Percentiles rank a stretch among this genome's conserved stretches.
Evolutionary conservation across 1,140 invertebrate species (phyloP).

Genomic region (Littorina saxatilis): DNA sequence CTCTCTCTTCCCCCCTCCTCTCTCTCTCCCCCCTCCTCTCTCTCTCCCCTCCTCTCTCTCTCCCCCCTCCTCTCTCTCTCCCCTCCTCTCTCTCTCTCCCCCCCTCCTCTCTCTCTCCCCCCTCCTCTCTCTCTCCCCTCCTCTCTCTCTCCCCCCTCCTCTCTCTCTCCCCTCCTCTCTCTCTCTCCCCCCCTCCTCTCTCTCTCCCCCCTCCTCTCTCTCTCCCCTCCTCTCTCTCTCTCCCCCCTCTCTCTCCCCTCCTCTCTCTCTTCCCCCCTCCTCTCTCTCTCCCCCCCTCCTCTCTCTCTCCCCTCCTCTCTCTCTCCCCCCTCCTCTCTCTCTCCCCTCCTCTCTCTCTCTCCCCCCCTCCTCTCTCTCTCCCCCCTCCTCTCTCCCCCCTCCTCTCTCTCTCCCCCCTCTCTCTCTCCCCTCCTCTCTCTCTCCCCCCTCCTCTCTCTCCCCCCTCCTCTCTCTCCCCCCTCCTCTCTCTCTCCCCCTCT

Average conservation of each 20-base stretch:
- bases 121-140: background rate
- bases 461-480: background rate
- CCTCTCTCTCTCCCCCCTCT: background rate
- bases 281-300: background rate
- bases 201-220: slow-evolving; percentile 14
- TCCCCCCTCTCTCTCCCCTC: background rate
- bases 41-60: slow-evolving; percentile 5
- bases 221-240: slow-evolving; percentile 1
- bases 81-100: background rate
- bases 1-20: background rate
- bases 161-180: slow-evolving; percentile 21
- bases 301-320: background rate
- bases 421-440: background rate
- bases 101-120: background rate
- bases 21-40: slow-evolving; percentile 11
- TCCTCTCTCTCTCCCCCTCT: background rate
- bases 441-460: background rate
- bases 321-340: background rate
- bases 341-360: background rate
- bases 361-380: slow-evolving; percentile 7
- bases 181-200: background rate
- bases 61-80: slow-evolving; percentile 9
- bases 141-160: slow-evolving; percentile 1
- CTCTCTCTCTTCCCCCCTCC: background rate
- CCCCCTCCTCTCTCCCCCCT: slow-evolving; percentile 1